Evolutionary conservation across 1,140 invertebrate genomes (phyloP).

Genomic region (Bombus picipes): DNA sequence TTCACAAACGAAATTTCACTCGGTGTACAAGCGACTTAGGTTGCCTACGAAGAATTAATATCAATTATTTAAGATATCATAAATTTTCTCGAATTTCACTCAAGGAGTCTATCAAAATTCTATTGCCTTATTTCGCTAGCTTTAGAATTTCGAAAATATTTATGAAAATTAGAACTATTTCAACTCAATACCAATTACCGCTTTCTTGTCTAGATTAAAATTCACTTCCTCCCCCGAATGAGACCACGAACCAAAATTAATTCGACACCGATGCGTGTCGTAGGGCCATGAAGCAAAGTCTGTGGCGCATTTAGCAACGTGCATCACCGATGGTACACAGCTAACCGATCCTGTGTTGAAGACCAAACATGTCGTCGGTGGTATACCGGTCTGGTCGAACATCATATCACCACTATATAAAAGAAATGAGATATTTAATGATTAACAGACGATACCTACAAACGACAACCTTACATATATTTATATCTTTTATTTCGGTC

Average conservation of each 20-base stretch:
- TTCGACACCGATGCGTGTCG: conserved; percentile 77
- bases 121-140: too few species aligned
- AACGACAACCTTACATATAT: not conserved
- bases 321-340: conserved; percentile 71
- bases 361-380: conserved; percentile 70
- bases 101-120: too few species aligned
- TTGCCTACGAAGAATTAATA: not conserved
- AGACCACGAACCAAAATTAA: conserved; percentile 82
- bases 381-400: conserved; percentile 61
- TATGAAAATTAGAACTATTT: not conserved
- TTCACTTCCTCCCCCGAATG: conserved; percentile 85
- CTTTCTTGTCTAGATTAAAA: conserved; percentile 74
- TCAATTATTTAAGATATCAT: not conserved
- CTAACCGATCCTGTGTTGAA: conserved; percentile 62
- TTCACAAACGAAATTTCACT: not conserved
- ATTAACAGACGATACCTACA: not conserved
- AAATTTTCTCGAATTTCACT: not conserved
- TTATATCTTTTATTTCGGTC: not conserved
- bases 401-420: conserved; percentile 71
- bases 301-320: conserved; percentile 71
- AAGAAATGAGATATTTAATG: conserved; percentile 30
- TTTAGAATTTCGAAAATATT: not conserved
- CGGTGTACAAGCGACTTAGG: too few species aligned
- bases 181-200: conserved; percentile 51
- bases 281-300: conserved; percentile 79